Conservation (phyloP, 2,113 vertebrate genomes). For the Bujurquina vittata region DNA sequence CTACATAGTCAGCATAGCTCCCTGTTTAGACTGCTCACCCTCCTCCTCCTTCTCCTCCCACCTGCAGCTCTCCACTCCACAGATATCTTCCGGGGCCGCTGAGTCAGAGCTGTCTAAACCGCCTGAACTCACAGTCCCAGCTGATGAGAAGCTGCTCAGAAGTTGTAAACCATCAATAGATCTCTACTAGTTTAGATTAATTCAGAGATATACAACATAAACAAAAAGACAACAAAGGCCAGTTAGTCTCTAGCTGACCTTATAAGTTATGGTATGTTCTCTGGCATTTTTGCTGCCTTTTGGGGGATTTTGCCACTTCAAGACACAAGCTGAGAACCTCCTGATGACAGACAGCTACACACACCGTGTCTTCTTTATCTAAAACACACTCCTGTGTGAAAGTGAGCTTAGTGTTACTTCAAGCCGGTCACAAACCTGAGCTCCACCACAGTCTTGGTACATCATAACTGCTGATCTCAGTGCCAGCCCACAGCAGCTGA, state of each 20-base stretch:
- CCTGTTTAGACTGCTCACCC: slow-evolving; percentile 43
- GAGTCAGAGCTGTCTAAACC: slow-evolving; percentile 55
- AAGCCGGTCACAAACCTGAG: too few relatives aligned
- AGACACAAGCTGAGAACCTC: neutral
- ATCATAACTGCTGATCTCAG: neutral
- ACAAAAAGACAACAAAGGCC: neutral
- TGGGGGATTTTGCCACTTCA: neutral
- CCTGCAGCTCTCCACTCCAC: neutral
- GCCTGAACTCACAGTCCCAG: slow-evolving; percentile 12
- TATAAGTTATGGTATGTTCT: neutral
- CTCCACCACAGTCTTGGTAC: neutral
- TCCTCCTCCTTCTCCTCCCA: neutral
- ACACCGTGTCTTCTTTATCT: neutral
- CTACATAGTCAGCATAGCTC: slow-evolving; percentile 58
- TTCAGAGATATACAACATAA: neutral
- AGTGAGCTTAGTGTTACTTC: neutral
- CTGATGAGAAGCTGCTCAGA: neutral
- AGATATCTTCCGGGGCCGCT: slow-evolving; percentile 45
- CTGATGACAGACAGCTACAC: neutral
- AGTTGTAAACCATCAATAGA: neutral
- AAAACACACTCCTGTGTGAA: neutral
- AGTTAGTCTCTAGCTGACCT: neutral
- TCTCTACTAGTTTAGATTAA: neutral
- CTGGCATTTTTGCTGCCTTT: neutral
- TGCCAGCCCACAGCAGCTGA: neutral